Conservation (phyloP, 2,113 vertebrate genomes). For the Thermophis baileyi region DNA sequence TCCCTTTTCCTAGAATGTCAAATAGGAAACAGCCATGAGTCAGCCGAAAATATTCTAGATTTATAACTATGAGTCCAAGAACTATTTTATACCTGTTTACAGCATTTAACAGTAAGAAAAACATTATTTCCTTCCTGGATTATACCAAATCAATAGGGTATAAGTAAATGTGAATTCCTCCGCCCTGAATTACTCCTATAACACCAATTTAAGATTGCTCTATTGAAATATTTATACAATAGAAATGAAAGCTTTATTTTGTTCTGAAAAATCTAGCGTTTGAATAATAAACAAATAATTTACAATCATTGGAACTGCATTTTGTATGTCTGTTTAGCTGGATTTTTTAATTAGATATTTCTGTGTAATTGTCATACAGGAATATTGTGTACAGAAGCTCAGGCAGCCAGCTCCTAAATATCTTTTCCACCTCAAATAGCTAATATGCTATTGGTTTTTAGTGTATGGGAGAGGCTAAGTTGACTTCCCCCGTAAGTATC, state of each 20-base stretch:
- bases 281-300: not conserved
- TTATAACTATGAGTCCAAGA: not conserved
- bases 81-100: not conserved
- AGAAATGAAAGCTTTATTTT: not conserved
- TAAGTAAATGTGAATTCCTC: not conserved
- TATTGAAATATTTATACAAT: not conserved
- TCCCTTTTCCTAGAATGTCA: not conserved
- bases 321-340: not conserved
- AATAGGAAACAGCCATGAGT: not conserved
- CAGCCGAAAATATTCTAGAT: not conserved
- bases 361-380: not conserved
- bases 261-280: not conserved
- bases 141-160: not conserved
- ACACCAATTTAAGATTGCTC: not conserved
- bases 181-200: not conserved
- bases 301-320: not conserved
- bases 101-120: not conserved
- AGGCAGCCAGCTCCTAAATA: not conserved
- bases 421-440: not conserved
- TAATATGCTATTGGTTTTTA: not conserved
- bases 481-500: not conserved
- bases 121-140: not conserved
- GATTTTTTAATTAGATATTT: not conserved
- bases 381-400: not conserved
- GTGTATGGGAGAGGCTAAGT: not conserved